Percentiles rank a stretch among this genome's conserved stretches.
phyloP scores from a whole-genome alignment of 2,797 vertebrate genomes.

The Mionectes olivaceus region DNA sequence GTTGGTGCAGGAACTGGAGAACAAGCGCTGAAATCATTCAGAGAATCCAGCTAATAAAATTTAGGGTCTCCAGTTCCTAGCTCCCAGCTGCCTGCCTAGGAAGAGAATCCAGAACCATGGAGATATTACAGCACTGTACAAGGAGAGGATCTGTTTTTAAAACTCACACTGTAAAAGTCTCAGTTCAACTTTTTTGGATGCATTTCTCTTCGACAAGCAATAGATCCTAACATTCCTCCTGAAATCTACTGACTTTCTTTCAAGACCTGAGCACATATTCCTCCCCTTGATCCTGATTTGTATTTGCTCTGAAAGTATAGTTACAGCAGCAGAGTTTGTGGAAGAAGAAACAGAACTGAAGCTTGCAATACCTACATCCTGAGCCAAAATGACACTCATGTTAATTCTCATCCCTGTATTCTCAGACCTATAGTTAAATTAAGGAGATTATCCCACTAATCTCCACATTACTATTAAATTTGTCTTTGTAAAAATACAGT shows the following conservation, averaged over 20 bases:
- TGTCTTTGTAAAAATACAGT: not conserved
- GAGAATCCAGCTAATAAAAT: too few species aligned
- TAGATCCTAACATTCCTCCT: not conserved
- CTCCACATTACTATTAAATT: not conserved
- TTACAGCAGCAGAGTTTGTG: not conserved
- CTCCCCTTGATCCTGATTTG: rapidly evolving
- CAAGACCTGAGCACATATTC: not conserved
- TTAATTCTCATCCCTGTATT: not conserved
- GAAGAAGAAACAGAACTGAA: not conserved
- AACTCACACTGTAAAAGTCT: not conserved
- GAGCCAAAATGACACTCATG: not conserved
- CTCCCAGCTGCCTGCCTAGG: too few species aligned
- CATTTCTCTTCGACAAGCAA: not conserved
- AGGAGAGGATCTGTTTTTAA: not conserved
- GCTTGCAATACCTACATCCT: not conserved
- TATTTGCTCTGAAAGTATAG: not conserved
- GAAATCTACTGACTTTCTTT: not conserved
- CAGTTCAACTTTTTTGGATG: not conserved
- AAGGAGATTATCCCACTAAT: not conserved
- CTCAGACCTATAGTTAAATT: not conserved
- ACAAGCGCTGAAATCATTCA: too few species aligned
- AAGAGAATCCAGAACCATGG: too few species aligned
- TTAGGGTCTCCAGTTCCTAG: too few species aligned
- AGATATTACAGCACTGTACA: too few species aligned
- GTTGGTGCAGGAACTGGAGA: not conserved